Evolutionary conservation across 2,888 invertebrate genomes (phyloP).

Genomic region (Adelphocoris suturalis): DNA sequence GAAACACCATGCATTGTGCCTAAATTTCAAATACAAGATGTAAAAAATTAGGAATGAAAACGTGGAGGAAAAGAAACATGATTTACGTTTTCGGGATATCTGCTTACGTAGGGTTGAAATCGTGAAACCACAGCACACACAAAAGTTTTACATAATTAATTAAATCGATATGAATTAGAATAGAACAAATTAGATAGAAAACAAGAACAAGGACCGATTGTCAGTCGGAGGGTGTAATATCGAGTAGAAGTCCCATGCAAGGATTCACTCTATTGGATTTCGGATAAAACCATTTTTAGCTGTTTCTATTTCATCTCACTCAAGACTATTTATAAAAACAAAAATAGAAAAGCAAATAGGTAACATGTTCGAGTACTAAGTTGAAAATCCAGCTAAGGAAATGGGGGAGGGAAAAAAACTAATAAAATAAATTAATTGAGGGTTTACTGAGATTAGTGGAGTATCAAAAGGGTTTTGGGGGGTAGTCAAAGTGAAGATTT

Average conservation of each 20-base stretch:
- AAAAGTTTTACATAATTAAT: background rate
- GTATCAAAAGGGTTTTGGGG: background rate
- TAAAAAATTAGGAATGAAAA: background rate
- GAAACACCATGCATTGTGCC: background rate
- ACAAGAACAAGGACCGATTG: background rate
- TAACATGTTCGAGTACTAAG: background rate
- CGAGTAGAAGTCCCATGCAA: conserved; percentile 37
- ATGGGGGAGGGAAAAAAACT: background rate
- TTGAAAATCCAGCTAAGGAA: background rate
- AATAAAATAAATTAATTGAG: background rate
- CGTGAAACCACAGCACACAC: background rate
- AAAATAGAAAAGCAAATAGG: background rate
- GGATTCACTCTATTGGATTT: conserved; percentile 45
- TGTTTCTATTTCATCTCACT: background rate
- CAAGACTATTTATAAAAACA: background rate
- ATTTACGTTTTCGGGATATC: background rate
- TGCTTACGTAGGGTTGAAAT: background rate
- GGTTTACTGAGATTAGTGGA: background rate
- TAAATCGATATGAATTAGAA: background rate
- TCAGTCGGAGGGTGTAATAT: background rate
- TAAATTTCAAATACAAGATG: background rate
- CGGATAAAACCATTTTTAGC: conserved; percentile 37
- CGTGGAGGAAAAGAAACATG: background rate
- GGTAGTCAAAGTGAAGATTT: background rate
- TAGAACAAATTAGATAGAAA: background rate